Base-by-base conservation (phyloP, 2,797 vertebrate species). In the Botia kubotai region DNA sequence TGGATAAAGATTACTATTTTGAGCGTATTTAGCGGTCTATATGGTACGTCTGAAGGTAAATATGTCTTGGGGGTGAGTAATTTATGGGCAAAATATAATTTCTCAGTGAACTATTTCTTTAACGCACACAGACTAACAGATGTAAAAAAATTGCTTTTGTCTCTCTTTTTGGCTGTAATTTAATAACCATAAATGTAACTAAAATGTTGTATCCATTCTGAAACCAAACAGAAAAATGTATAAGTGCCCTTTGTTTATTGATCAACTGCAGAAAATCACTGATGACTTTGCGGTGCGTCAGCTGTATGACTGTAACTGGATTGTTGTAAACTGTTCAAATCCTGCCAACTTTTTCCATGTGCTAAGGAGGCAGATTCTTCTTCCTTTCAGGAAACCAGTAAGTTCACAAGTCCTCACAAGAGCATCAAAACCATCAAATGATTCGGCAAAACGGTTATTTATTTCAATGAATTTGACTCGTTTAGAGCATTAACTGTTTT, bases 361-460 rank as follows among this genome's bases (percentile, higher is more conserved):
- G 43, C 89, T 96, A 4, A 91, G 96, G 69, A 91, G 95, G 75
- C 96, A 97, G 92, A 96, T 97, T 83, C 91, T 96, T 43, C 90
- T 94, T 75, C 95, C 96, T 3, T 96, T 96, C 92, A 95, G 96
- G 80, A 96, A 97, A 85, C 96, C 96, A 89, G 96, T 97, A 86
- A 93, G 95, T 79, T 66, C 7, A 66, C 10, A 14, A 52, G 12
- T 70, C 7, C 68, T 26, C 23, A 26, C 23, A 33, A 46, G 10
- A 46, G 66, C 23, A 77, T 57, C 10, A 67, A 17, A 12, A 16
- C 0, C 63, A 8, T 68, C 16, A 4, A 8, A 5, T 46, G 2
- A 17, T 29, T 77, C 13, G 3, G 39, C 5, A 4, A 26, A 68
- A 11, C 14, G 17, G 16, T 60, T 10, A 46, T n/a, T 52, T 21